Evolutionary conservation across 2,797 vertebrate genomes (phyloP).

Genomic region (Sebastolobus alascanus): DNA sequence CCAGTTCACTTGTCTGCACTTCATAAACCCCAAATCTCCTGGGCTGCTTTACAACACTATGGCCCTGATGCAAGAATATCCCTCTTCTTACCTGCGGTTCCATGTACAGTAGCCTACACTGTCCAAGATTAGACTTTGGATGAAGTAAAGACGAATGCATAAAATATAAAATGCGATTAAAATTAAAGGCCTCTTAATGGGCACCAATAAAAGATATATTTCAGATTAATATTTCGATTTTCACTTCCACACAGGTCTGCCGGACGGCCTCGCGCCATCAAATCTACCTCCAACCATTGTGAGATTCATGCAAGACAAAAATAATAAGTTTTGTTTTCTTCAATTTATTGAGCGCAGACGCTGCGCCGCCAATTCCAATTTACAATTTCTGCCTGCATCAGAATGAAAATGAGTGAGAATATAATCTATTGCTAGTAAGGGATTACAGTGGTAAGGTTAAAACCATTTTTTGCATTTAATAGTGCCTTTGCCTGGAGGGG

Average conservation of each 20-base stretch:
- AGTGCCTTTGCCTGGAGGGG: slow-evolving; percentile 71
- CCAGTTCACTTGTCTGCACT: slow-evolving; percentile 76
- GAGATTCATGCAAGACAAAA: not conserved
- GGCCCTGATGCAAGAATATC: slow-evolving; percentile 19
- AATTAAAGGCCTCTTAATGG: not conserved
- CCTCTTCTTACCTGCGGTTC: not conserved
- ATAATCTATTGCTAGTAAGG: slow-evolving; percentile 60
- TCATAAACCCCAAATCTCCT: slow-evolving; percentile 76
- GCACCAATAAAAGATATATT: not conserved
- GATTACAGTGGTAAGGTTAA: slow-evolving; percentile 78
- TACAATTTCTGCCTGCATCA: slow-evolving; percentile 47
- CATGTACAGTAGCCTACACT: not conserved
- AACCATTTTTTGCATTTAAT: slow-evolving; percentile 70
- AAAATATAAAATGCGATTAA: not conserved
- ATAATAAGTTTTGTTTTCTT: slow-evolving; percentile 36
- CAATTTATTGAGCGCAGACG: slow-evolving; percentile 11
- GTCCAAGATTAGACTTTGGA: not conserved
- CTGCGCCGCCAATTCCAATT: slow-evolving; percentile 42
- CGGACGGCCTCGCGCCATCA: slow-evolving; percentile 12
- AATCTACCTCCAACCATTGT: not conserved
- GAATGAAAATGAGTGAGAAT: slow-evolving; percentile 54
- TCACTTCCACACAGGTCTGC: not conserved
- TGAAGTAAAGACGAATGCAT: not conserved
- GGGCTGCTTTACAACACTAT: slow-evolving; percentile 53
- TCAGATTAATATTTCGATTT: not conserved